phyloP scores from a whole-genome alignment of 2,113 vertebrate species.

The Bostrychus sinensis region DNA sequence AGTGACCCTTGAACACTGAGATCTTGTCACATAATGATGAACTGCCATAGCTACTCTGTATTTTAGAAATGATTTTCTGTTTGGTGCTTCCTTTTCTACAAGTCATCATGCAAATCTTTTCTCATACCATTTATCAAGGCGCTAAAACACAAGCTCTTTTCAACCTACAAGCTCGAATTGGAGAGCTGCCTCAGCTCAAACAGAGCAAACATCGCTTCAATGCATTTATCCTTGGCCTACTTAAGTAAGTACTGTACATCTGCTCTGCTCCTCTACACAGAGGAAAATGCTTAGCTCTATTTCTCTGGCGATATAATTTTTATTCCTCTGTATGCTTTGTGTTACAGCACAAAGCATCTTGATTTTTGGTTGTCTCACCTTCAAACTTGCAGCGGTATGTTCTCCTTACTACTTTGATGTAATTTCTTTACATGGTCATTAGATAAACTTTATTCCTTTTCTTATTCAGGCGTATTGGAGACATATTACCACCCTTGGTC shows the following conservation, averaged over 20 bases:
- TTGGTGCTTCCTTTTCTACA: not conserved
- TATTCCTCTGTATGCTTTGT: slow-evolving; percentile 12
- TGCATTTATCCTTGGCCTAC: slow-evolving; percentile 90
- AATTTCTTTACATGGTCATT: not conserved
- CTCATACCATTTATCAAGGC: slow-evolving; percentile 70
- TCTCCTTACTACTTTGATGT: not conserved
- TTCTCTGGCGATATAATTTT: not conserved
- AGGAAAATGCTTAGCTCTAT: not conserved
- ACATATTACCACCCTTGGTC: slow-evolving; percentile 89
- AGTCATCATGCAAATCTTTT: slow-evolving; percentile 8
- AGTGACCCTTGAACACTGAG: slow-evolving; percentile 10
- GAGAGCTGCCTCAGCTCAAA: slow-evolving; percentile 84
- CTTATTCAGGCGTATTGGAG: slow-evolving; percentile 87
- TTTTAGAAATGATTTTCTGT: slow-evolving; percentile 19
- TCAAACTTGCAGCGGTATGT: slow-evolving; percentile 86
- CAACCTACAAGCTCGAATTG: slow-evolving; percentile 84
- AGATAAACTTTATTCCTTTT: slow-evolving; percentile 8
- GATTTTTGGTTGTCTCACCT: slow-evolving; percentile 92
- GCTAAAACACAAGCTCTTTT: slow-evolving; percentile 78
- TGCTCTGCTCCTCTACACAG: not conserved
- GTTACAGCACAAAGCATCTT: slow-evolving; percentile 86
- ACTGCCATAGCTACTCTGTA: slow-evolving; percentile 39
- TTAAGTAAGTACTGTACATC: slow-evolving; percentile 85
- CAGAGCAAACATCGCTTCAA: slow-evolving; percentile 90
- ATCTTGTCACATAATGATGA: slow-evolving; percentile 43